These are phyloP conservation scores for Diarsia mendica DNA, from an alignment of 2,888 invertebrate species.

Conservation along the genomic window DNA sequence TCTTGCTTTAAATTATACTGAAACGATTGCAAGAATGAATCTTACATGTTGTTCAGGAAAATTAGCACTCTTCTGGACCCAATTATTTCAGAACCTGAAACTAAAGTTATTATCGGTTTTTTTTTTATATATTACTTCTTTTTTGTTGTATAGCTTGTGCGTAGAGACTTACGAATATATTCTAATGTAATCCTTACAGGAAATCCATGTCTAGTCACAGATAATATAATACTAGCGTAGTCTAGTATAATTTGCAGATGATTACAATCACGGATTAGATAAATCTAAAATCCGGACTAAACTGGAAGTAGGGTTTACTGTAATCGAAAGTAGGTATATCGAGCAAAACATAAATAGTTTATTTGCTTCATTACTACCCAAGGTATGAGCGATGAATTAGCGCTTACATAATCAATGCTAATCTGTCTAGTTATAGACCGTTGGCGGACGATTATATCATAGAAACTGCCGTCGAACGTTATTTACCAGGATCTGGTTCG, in stretches of 20 bases:
- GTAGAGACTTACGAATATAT: neutral
- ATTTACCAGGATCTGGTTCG: neutral
- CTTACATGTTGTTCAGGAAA: neutral
- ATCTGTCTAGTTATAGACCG: slow-evolving; percentile 34
- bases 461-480: slow-evolving; percentile 4
- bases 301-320: too few species aligned
- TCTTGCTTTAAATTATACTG: neutral
- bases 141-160: neutral
- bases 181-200: neutral
- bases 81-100: neutral
- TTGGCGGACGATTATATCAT: slow-evolving; percentile 40
- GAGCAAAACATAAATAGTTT: slow-evolving; percentile 18
- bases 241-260: neutral
- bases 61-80: neutral
- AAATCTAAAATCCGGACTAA: neutral
- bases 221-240: too few species aligned
- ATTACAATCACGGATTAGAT: neutral
- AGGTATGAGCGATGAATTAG: slow-evolving; percentile 45
- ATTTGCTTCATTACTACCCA: slow-evolving; percentile 34
- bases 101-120: neutral
- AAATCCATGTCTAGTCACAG: neutral
- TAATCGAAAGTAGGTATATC: slow-evolving; percentile 3
- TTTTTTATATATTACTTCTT: neutral
- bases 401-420: slow-evolving; percentile 46
- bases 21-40: neutral